These are phyloP conservation scores for Thrips palmi DNA, from an alignment of 1,140 invertebrate species.

Conservation along the genomic window DNA sequence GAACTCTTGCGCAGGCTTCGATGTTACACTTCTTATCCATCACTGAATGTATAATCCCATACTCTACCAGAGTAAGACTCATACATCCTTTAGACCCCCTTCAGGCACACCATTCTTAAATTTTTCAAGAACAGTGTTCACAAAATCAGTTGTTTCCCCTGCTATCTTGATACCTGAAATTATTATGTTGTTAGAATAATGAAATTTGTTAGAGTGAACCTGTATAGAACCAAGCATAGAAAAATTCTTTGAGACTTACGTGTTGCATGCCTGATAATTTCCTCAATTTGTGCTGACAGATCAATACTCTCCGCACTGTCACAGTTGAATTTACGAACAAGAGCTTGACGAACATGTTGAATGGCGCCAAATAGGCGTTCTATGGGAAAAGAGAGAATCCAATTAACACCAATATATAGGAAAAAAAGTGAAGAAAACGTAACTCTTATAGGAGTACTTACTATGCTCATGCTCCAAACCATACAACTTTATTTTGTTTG, in stretches of 20 bases:
- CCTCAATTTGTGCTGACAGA: slow-evolving; percentile 42
- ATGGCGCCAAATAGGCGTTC: slow-evolving; percentile 47
- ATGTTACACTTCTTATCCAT: no score
- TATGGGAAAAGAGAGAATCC: slow-evolving; percentile 27
- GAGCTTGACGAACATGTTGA: slow-evolving; percentile 38
- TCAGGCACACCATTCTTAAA: slow-evolving; percentile 41
- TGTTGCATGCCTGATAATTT: slow-evolving; percentile 37
- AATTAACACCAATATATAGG: neutral
- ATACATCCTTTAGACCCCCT: slow-evolving; percentile 45
- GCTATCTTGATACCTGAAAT: slow-evolving; percentile 53
- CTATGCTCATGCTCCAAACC: slow-evolving; percentile 88
- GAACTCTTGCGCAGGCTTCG: no score
- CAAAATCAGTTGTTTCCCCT: slow-evolving; percentile 67
- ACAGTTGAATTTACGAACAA: slow-evolving; percentile 38
- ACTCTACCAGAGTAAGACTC: no score
- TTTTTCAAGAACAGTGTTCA: slow-evolving; percentile 67
- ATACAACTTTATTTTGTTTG: slow-evolving; percentile 85
- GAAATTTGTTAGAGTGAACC: slow-evolving; percentile 10
- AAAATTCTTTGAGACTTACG: slow-evolving; percentile 29
- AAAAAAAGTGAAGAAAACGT: slow-evolving; percentile 1
- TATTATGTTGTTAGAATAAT: slow-evolving; percentile 9
- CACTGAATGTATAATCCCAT: no score
- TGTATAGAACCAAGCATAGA: slow-evolving; percentile 8
- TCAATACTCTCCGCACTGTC: slow-evolving; percentile 33
- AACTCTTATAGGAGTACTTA: slow-evolving; percentile 31